Conservation (phyloP, 2,888 invertebrate species). For the Himalopsyche tibetana region DNA sequence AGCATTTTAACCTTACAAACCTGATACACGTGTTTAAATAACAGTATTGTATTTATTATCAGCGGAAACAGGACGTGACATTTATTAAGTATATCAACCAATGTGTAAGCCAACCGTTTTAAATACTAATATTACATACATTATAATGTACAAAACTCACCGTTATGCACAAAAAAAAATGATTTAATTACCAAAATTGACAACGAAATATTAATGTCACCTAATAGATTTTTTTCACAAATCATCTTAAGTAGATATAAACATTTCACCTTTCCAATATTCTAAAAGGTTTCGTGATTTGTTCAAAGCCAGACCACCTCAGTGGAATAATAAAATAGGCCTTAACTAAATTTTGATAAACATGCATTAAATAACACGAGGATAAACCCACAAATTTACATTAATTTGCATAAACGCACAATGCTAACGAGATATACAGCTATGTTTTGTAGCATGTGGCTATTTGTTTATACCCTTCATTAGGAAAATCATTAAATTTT, state of each 20-base stretch:
- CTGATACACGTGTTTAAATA: too few species aligned
- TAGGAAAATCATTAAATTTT: conserved; percentile 27
- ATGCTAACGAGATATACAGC: conserved; percentile 27
- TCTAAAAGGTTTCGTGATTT: conserved; percentile 34
- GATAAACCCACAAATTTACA: conserved; percentile 37
- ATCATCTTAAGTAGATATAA: not conserved
- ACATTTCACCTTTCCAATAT: not conserved
- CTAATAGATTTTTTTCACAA: not conserved
- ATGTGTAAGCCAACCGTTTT: too few species aligned
- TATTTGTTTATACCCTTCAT: conserved; percentile 38
- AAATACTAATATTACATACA: too few species aligned
- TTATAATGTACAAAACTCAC: too few species aligned
- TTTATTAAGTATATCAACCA: too few species aligned
- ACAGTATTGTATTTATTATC: too few species aligned
- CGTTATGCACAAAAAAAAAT: too few species aligned
- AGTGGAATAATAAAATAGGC: conserved; percentile 1
- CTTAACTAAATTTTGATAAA: conserved; percentile 35
- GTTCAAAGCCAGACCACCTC: not conserved
- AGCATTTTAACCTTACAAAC: too few species aligned
- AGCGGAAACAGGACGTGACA: too few species aligned
- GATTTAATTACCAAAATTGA: not conserved
- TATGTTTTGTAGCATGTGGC: conserved; percentile 33
- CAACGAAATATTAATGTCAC: not conserved
- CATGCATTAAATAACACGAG: conserved; percentile 34
- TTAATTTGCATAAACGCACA: conserved; percentile 40